Evolutionary conservation across 2,888 invertebrate species (phyloP).

Genomic region (Endomychus coccineus): DNA sequence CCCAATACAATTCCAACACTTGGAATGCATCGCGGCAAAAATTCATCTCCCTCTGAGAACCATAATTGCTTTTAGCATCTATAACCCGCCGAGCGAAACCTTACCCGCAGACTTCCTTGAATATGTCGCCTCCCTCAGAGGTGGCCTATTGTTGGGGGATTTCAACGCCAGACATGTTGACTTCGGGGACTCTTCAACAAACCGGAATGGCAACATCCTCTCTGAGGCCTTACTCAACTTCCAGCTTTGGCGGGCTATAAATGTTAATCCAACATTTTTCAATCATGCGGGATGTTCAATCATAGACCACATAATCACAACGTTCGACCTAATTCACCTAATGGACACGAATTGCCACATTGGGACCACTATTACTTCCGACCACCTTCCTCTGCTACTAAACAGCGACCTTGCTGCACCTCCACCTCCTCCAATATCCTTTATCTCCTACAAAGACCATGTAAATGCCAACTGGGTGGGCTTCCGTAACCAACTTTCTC

Average conservation of each 20-base stretch:
- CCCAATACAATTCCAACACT: background rate
- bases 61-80: background rate
- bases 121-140: background rate
- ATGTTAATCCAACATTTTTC: too few relatives aligned
- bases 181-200: background rate
- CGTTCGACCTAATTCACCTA: too few relatives aligned
- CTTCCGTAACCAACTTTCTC: too few relatives aligned
- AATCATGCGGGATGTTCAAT: too few relatives aligned
- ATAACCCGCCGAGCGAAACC: background rate
- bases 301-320: too few relatives aligned
- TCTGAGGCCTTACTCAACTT: too few relatives aligned
- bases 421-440: background rate
- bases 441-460: background rate
- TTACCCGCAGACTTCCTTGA: background rate
- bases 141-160: background rate
- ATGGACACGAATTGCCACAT: too few relatives aligned
- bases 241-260: too few relatives aligned
- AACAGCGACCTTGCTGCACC: background rate
- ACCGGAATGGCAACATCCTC: background rate
- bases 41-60: background rate
- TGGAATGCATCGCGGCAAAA: conserved; percentile 2
- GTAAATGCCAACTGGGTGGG: background rate
- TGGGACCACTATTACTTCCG: too few relatives aligned
- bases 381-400: background rate
- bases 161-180: background rate